These are phyloP conservation scores for Cygnus atratus DNA, from an alignment of 2,113 vertebrate genomes.

Conservation along the genomic window DNA sequence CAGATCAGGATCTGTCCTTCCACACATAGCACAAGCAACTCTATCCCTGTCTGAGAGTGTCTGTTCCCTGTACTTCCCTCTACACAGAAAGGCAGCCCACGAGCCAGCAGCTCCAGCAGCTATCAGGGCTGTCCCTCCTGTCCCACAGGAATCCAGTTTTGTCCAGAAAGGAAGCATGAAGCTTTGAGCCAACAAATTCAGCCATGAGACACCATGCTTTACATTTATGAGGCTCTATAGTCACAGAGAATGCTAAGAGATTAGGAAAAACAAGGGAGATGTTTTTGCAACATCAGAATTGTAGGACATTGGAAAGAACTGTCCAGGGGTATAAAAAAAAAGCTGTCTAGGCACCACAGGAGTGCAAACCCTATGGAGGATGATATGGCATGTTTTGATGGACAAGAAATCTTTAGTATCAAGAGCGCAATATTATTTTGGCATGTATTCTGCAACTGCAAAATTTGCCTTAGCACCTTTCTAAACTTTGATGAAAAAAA, in stretches of 20 bases:
- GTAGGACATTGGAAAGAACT: rapidly evolving
- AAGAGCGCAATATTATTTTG: not conserved
- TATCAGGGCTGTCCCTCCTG: not conserved
- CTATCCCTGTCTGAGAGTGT: not conserved
- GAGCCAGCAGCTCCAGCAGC: not conserved
- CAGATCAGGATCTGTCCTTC: not conserved
- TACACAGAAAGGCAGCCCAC: not conserved
- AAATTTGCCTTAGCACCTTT: not conserved
- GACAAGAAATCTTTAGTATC: not conserved
- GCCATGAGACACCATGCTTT: not conserved
- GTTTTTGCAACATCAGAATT: not conserved
- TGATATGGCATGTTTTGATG: rapidly evolving
- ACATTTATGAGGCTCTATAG: not conserved
- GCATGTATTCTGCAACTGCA: not conserved
- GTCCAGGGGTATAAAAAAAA: no score
- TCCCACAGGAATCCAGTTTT: not conserved
- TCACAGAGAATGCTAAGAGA: not conserved
- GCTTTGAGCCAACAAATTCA: not conserved
- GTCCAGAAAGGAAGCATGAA: not conserved
- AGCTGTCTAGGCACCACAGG: no score
- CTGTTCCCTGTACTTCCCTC: not conserved
- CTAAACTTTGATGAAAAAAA: not conserved
- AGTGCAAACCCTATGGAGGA: not conserved
- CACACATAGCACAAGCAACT: not conserved
- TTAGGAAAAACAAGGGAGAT: not conserved